A percentile compares a stretch with the other conserved stretches of the same genome.
Evolutionary conservation across 2,113 vertebrate species (phyloP).

Genomic region (Hypocryptadius cinnamomeus): DNA sequence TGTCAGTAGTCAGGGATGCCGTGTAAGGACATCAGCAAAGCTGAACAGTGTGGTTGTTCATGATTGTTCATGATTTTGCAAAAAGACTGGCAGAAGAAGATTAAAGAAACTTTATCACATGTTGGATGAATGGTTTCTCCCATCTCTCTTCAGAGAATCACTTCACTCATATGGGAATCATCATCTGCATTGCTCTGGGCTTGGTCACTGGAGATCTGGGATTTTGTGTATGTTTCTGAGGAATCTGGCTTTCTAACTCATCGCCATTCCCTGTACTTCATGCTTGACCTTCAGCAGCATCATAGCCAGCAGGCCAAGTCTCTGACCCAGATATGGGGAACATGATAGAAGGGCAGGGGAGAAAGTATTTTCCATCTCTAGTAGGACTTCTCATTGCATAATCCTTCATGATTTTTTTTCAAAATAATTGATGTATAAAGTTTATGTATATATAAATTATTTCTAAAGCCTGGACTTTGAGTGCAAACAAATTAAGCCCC

Average conservation of each 20-base stretch:
- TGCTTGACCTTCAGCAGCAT: neutral
- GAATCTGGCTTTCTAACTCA: neutral
- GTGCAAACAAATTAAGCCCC: neutral
- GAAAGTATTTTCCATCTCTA: neutral
- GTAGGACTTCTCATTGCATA: neutral
- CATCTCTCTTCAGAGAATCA: neutral
- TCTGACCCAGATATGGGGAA: neutral
- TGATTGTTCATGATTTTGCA: neutral
- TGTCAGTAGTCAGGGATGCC: neutral
- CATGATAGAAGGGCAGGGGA: neutral
- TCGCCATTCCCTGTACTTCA: rapidly evolving
- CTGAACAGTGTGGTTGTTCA: neutral
- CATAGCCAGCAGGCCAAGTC: neutral
- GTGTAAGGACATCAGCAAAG: neutral
- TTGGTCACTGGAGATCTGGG: neutral
- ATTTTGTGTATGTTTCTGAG: neutral
- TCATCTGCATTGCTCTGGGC: neutral
- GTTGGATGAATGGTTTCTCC: neutral
- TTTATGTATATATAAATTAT: neutral
- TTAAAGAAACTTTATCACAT: neutral
- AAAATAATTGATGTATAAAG: neutral
- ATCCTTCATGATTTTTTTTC: neutral
- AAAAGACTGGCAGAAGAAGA: neutral
- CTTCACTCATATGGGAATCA: neutral
- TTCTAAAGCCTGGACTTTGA: neutral